Evolutionary conservation across 2,113 vertebrate species (phyloP).

Genomic region (Mobula hypostoma): DNA sequence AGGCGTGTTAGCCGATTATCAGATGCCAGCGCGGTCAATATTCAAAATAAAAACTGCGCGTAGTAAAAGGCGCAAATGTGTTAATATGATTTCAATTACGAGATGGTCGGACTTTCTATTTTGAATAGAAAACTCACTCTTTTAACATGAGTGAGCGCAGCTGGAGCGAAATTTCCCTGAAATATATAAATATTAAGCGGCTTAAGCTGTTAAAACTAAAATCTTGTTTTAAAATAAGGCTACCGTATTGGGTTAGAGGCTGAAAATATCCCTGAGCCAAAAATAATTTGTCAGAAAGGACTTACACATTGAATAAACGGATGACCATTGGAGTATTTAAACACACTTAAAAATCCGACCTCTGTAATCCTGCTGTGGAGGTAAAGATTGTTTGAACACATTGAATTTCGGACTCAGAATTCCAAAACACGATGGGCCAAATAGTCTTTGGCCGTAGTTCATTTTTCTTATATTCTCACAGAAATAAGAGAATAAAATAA

Average conservation of each 20-base stretch:
- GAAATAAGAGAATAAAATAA: neutral
- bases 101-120: neutral
- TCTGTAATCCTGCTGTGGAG: neutral
- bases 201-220: neutral
- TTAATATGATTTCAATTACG: neutral
- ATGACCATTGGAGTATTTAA: neutral
- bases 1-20: neutral
- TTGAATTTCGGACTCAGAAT: neutral
- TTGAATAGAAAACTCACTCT: neutral
- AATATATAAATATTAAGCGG: neutral
- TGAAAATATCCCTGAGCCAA: neutral
- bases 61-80: neutral
- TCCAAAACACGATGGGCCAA: neutral
- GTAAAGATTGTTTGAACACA: neutral
- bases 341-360: neutral
- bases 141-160: neutral
- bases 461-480: neutral
- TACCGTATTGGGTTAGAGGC: neutral
- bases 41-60: neutral
- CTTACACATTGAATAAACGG: neutral
- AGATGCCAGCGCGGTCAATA: neutral
- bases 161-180: neutral
- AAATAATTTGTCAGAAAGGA: neutral
- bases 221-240: neutral
- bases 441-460: neutral